Percentiles rank a stretch among this genome's conserved stretches.
These are phyloP conservation scores for Adelognathus sp. DNA, from an alignment of 2,888 invertebrate genomes.

Conservation along the genomic window DNA sequence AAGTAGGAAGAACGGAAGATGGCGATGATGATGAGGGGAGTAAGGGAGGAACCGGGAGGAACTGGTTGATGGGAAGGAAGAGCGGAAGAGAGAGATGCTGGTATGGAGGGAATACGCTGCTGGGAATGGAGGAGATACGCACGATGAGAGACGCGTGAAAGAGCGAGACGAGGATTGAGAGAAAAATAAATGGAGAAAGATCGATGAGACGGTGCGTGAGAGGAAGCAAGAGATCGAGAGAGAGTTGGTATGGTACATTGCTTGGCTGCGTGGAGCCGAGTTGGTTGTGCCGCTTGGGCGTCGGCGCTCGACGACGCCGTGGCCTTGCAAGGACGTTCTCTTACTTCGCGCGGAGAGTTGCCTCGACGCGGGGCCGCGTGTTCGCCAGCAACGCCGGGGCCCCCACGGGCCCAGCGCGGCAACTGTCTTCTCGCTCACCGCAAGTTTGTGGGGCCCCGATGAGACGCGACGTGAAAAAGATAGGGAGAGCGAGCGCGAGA, in stretches of 20 bases:
- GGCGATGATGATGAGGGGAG: slow-evolving; percentile 15
- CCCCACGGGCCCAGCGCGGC: slow-evolving; percentile 23
- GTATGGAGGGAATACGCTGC: neutral
- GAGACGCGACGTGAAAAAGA: slow-evolving; percentile 1
- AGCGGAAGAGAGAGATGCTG: slow-evolving; percentile 11
- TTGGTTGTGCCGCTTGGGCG: slow-evolving; percentile 64
- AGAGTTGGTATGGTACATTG: slow-evolving; percentile 35
- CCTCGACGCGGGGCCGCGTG: slow-evolving; percentile 34
- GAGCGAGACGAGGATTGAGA: slow-evolving; percentile 37
- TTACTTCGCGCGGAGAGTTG: slow-evolving; percentile 63
- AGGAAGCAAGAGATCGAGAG: slow-evolving; percentile 38
- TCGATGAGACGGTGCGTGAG: slow-evolving; percentile 25
- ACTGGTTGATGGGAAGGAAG: slow-evolving; percentile 9
- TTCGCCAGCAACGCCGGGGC: slow-evolving; percentile 33
- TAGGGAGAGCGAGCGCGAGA: slow-evolving; percentile 3
- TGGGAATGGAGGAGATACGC: slow-evolving; percentile 10
- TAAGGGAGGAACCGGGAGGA: neutral
- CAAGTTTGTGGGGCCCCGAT: slow-evolving; percentile 32
- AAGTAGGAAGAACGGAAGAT: slow-evolving; percentile 55
- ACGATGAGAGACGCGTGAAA: neutral
- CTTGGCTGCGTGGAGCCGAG: slow-evolving; percentile 29
- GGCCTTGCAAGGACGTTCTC: slow-evolving; percentile 77
- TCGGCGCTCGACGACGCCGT: slow-evolving; percentile 68
- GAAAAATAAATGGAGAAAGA: slow-evolving; percentile 33
- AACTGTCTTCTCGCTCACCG: slow-evolving; percentile 39